Percentiles rank a stretch among this genome's conserved stretches.
phyloP scores from a whole-genome alignment of 2,113 vertebrate genomes.

The Hydrochoerus hydrochaeris region DNA sequence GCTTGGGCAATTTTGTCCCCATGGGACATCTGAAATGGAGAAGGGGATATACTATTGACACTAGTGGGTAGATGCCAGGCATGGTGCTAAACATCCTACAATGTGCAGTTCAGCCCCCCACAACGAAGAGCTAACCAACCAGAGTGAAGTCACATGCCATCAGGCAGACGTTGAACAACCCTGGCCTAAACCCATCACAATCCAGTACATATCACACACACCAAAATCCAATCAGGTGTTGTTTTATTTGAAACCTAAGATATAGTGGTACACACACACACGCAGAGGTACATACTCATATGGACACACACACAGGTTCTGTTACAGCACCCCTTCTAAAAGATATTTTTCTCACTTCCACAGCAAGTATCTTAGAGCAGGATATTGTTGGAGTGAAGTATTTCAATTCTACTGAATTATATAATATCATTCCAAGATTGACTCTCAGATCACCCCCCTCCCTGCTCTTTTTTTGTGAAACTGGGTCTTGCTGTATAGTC shows the following conservation, averaged over 20 bases:
- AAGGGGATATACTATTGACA: too few species aligned
- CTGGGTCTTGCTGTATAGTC: background rate
- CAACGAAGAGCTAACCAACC: background rate
- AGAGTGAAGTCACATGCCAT: background rate
- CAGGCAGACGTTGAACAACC: background rate
- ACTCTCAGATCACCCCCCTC: background rate
- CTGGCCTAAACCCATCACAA: background rate
- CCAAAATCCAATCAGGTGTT: background rate
- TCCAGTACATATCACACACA: background rate
- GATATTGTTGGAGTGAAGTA: background rate
- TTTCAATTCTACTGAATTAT: background rate
- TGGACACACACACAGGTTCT: background rate
- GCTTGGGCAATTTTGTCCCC: background rate
- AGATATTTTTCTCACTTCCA: slow-evolving; percentile 26
- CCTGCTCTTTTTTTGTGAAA: background rate
- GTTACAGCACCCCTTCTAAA: background rate
- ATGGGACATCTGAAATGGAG: rapidly evolving
- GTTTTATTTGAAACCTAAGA: background rate
- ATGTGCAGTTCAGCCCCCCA: background rate
- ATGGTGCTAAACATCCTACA: background rate
- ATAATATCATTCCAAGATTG: background rate
- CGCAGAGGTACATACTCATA: background rate
- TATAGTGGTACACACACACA: background rate
- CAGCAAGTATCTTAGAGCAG: background rate
- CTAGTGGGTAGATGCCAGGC: background rate